Conservation (phyloP, 2,797 vertebrate species). For the Ciconia nigra region DNA sequence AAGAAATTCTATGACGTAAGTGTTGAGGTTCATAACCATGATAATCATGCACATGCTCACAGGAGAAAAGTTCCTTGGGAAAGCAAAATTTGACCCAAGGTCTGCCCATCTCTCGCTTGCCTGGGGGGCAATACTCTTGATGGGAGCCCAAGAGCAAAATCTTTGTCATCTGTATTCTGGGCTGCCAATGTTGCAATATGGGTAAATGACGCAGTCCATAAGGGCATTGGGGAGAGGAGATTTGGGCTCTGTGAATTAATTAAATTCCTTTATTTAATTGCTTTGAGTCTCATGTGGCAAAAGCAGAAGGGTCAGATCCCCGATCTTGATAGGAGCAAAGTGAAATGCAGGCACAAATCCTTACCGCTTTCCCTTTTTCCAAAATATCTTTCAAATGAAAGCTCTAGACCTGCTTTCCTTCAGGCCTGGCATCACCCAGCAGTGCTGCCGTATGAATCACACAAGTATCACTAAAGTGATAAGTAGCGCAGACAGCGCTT, state of each 20-base stretch:
- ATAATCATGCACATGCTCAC: fast-evolving
- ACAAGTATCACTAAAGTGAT: background rate
- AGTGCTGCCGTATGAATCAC: background rate
- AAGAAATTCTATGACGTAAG: conserved; percentile 88
- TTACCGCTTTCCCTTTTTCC: background rate
- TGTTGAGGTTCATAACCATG: background rate
- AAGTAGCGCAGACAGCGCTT: background rate
- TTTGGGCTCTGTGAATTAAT: background rate
- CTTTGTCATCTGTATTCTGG: background rate
- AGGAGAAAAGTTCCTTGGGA: background rate
- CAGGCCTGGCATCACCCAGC: background rate
- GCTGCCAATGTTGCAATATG: background rate
- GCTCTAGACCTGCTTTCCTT: background rate
- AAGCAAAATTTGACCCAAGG: background rate
- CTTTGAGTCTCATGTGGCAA: background rate
- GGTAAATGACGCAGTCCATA: background rate
- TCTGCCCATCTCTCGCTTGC: background rate
- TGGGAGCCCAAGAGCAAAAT: background rate
- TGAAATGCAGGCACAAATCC: background rate
- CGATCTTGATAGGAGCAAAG: background rate
- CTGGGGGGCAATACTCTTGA: background rate
- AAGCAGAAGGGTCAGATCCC: background rate
- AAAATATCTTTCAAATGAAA: background rate
- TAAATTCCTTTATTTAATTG: background rate
- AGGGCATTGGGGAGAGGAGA: background rate